Percentiles rank a stretch among this genome's conserved stretches.
Evolutionary conservation across 2,113 vertebrate species (phyloP).

Genomic region (Pandion haliaetus): DNA sequence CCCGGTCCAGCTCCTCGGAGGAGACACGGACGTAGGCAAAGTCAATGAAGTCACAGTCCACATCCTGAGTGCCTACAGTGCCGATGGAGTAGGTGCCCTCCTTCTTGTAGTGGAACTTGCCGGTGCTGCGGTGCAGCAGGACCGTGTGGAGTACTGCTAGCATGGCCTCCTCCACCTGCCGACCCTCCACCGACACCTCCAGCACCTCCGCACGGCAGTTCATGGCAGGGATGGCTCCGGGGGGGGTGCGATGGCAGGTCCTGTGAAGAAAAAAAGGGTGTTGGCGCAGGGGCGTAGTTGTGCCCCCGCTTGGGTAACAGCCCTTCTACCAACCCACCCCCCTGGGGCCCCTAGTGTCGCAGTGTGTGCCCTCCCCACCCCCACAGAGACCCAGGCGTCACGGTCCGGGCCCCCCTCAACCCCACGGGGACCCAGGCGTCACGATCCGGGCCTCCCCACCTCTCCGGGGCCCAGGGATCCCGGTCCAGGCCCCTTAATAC

Average conservation of each 20-base stretch:
- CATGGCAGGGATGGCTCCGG: constrained; percentile 63
- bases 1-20: constrained; percentile 93
- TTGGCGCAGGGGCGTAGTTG: no score
- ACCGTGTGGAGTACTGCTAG: constrained; percentile 90
- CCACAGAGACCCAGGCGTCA: not conserved
- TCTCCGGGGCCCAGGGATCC: no score
- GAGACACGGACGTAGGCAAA: constrained; percentile 92
- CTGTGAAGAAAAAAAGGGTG: not conserved
- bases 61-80: constrained; percentile 91
- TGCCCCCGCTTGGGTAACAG: not conserved
- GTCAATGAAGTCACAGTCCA: constrained; percentile 97
- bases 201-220: constrained; percentile 95
- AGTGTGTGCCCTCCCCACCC: not conserved
- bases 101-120: constrained; percentile 99
- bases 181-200: constrained; percentile 92
- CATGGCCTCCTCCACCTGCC: constrained; percentile 96
- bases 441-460: no score
- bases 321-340: not conserved
- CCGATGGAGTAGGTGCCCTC: constrained; percentile 98
- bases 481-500: no score
- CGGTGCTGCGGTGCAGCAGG: constrained; percentile 93
- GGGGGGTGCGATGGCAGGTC: not conserved
- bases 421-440: no score
- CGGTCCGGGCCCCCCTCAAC: accelerated
- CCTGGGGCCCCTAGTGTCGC: no score